Base-by-base conservation (phyloP, 2,888 invertebrate species). In the Parelbella ahira region DNA sequence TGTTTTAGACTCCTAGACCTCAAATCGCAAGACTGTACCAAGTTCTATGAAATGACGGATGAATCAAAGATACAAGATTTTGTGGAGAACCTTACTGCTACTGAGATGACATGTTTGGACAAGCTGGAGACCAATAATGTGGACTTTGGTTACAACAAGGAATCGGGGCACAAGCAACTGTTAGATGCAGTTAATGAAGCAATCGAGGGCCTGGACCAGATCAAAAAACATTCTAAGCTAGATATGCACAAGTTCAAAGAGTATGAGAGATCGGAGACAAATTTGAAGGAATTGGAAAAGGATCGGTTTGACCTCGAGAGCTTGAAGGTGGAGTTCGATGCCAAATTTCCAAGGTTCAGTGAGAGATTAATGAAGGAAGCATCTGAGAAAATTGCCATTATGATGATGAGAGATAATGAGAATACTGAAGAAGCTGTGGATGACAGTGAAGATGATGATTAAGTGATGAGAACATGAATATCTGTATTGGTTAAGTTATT, bases 151-250 rank as follows among this genome's bases (percentile, higher is more conserved):
- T 83, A 71, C 33, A 52, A 71, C 10, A 68, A 78, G 11, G 60
- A 64, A 0, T 68, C 64, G 0, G 84, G 86, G 0, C 83, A 83
- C 37, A 65, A 73, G 27, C 77, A 86, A 37, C 47, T 88, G 0
- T 30, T 86, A 1, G 79, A 86, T 0, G 82, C 84, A 0, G 80
- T 88, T 0, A 75, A 69, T 0, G 83, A 87, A 25, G 79, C 86
- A 0, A 68, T 84, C 0, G 66, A 74, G 0, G 82, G 82, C 0
- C 49, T 88, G 1, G 76, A 76, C 12, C 59, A 75, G 7, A 81
- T 88, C 0, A 83, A 80, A 49, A 76, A 64, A 9, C 74, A 80
- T 44, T 86, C 80, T 0, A 68, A 78, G 1, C 47, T 87, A 2
- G 75, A 84, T 13, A 2, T 56, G 0, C 46, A 58, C 0, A 83